phyloP scores from a whole-genome alignment of 2,797 vertebrate genomes.

The Zenarchopterus dispar region DNA sequence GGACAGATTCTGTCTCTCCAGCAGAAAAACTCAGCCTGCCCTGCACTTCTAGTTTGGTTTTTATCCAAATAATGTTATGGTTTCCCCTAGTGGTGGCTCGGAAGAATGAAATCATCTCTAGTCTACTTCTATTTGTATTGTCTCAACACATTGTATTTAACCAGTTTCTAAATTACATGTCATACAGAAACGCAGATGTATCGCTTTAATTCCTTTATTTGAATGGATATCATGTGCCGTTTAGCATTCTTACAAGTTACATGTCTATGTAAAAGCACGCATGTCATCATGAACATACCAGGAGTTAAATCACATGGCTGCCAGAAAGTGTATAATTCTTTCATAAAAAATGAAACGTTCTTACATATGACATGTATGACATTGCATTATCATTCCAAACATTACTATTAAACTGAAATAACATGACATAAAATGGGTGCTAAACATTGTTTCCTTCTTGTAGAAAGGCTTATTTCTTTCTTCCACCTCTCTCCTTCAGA shows the following conservation, averaged over 20 bases:
- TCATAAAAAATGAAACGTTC: not conserved
- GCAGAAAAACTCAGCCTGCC: conserved; percentile 1
- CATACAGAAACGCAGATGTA: conserved; percentile 3
- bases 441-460: conserved; percentile 12
- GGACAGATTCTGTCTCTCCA: conserved; percentile 27
- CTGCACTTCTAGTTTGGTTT: conserved; percentile 14
- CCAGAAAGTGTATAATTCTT: not conserved
- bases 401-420: conserved; percentile 27
- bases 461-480: conserved; percentile 89
- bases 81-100: conserved; percentile 42
- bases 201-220: conserved; percentile 56
- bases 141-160: not conserved
- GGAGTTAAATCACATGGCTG: conserved; percentile 3
- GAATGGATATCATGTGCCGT: not conserved
- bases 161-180: not conserved
- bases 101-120: conserved; percentile 1
- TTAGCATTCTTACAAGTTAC: conserved; percentile 22
- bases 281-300: conserved; percentile 18
- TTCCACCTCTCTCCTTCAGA: conserved; percentile 97
- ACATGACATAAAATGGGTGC: conserved; percentile 1
- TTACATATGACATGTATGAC: conserved; percentile 6
- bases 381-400: conserved; percentile 20
- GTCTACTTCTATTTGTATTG: too few relatives aligned
- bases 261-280: not conserved
- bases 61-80: not conserved